phyloP scores from a whole-genome alignment of 64 coral and sea anemone genomes.

The Montipora cactus region DNA sequence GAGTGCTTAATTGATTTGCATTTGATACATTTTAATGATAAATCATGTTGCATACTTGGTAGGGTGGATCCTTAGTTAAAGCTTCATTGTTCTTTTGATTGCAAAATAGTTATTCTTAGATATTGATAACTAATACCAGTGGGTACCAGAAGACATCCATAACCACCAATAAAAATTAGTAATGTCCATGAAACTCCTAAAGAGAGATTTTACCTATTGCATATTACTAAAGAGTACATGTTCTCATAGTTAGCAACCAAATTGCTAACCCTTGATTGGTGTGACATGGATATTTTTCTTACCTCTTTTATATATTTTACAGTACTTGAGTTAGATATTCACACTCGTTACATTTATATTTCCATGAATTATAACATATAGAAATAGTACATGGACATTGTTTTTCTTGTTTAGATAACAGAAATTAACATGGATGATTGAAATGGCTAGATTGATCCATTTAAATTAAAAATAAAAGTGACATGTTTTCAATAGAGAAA shows the following conservation, averaged over 20 bases:
- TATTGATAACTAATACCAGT: slow-evolving; percentile 7
- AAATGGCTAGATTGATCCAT: too few relatives aligned
- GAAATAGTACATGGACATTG: not conserved
- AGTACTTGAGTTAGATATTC: slow-evolving; percentile 29
- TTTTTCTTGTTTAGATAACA: slow-evolving; percentile 33
- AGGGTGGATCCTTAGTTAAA: slow-evolving; percentile 12
- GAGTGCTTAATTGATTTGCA: slow-evolving; percentile 26
- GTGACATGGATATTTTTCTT: not conserved
- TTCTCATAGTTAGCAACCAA: not conserved
- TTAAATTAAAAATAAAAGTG: slow-evolving; percentile 19
- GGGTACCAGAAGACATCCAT: not conserved
- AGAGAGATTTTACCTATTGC: slow-evolving; percentile 29
- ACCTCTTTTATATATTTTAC: slow-evolving; percentile 3
- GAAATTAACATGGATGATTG: too few relatives aligned
- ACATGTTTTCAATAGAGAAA: slow-evolving; percentile 33
- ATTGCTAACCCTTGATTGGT: not conserved
- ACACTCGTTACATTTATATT: slow-evolving; percentile 3
- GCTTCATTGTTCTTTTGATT: slow-evolving; percentile 8
- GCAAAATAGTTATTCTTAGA: slow-evolving; percentile 1
- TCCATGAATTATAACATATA: slow-evolving; percentile 25
- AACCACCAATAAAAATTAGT: not conserved
- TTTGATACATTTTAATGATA: slow-evolving; percentile 26
- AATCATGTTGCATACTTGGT: slow-evolving; percentile 31
- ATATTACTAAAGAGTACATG: slow-evolving; percentile 22
- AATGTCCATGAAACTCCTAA: slow-evolving; percentile 20